Base-by-base conservation (phyloP, 92 coral and sea anemone species). In the Porites rus region DNA sequence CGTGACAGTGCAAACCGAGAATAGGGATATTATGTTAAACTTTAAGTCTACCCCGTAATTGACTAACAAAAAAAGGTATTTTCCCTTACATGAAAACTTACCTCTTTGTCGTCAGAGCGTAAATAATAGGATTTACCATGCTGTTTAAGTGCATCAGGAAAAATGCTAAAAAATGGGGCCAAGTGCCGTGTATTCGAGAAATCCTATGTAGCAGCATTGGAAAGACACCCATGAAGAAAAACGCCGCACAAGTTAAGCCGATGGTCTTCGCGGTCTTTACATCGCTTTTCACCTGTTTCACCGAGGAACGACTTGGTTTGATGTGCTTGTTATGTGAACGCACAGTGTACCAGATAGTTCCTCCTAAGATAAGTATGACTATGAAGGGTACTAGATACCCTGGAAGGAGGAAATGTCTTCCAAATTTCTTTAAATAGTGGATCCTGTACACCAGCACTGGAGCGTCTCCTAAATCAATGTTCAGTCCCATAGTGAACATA, bases 181-280 rank as follows among this genome's bases (percentile, higher is more conserved):
- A 94, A 2, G 94, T 72, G 6, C 98, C 98, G 61, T 94, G 98
- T 59, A 88, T 80, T 88, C 59, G 83, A 20, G 96, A 92, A 60
- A 94, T 80, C 62, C 78, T 93, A 51, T 94, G 98, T 18, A 93
- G 75, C 69, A 94, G 59, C 85, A 93, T 88, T 31, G 98, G 98
- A 13, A 94, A 86, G 20, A 90, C 89, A 7, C 98, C 94, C 98
- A 90, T 94, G 79, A 71, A 88, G 80, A 94, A 88, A 78, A 92
- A 94, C 13, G 93, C 92, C n/a, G 71, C 13, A 56, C 90, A 80
- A 13, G 97, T 93, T 25, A 92, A 69, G 67, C 96, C 96, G 64
- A 94, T 80, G n/a, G 98, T 94, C 90, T 92, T 94, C 51, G 98
- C 95, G 73, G 98, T 92, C 81, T 80, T 75, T 61, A 92, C 92